A percentile compares a stretch with the other conserved stretches of the same genome.
Conservation (phyloP, 2,113 vertebrate species). For the Bungarus multicinctus region DNA sequence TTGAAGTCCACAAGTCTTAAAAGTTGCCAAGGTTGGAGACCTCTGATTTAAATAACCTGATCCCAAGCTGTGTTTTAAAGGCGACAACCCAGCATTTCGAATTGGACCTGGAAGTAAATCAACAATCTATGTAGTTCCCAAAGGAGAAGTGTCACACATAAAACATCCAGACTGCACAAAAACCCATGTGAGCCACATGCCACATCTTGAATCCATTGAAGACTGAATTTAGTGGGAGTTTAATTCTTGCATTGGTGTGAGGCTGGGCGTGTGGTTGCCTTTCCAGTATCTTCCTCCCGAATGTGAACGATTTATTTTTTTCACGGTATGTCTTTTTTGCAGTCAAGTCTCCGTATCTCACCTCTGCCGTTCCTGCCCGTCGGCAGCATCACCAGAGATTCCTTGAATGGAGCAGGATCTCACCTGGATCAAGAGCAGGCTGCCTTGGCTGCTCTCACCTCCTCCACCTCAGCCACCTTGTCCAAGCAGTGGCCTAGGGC, state of each 20-base stretch:
- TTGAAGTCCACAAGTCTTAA: too few species aligned
- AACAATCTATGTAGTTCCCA: too few species aligned
- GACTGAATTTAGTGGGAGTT: neutral
- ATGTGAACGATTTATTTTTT: neutral
- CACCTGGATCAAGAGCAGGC: slow-evolving; percentile 85
- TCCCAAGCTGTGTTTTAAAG: neutral
- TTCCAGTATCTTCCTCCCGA: neutral
- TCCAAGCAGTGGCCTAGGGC: slow-evolving; percentile 90
- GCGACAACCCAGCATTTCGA: too few species aligned
- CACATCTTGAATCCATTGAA: neutral
- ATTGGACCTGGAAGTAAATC: too few species aligned
- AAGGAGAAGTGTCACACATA: neutral
- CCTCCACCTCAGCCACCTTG: slow-evolving; percentile 73
- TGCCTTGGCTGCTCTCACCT: slow-evolving; percentile 79
- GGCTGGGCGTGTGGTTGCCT: neutral
- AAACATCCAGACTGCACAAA: neutral
- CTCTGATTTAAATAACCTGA: neutral
- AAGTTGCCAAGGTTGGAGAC: too few species aligned
- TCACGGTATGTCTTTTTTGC: slow-evolving; percentile 30
- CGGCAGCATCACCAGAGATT: slow-evolving; percentile 83
- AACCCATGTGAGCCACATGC: neutral
- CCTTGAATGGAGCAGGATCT: slow-evolving; percentile 82
- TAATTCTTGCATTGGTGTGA: neutral
- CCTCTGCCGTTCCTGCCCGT: slow-evolving; percentile 88
- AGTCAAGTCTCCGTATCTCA: slow-evolving; percentile 95